Percentiles rank a stretch among this genome's conserved stretches.
These are phyloP conservation scores for Manis javanica DNA, from an alignment of 2,797 vertebrate species.

Conservation along the genomic window DNA sequence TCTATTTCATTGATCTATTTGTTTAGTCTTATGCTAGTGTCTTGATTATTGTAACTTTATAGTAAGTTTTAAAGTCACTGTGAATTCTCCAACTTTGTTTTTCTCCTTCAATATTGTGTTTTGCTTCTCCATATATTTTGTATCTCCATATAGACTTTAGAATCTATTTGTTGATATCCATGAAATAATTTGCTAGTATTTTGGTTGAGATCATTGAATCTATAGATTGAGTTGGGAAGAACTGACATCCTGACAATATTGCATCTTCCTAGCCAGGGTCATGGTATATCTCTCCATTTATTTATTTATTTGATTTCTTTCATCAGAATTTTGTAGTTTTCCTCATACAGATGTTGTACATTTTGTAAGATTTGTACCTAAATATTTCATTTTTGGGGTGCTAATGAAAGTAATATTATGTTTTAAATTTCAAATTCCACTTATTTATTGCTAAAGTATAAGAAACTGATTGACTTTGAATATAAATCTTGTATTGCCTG, in stretches of 20 bases:
- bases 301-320: neutral
- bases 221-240: neutral
- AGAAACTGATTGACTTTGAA: neutral
- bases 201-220: neutral
- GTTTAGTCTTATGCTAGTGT: neutral
- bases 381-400: neutral
- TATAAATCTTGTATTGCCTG: neutral
- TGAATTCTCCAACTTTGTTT: neutral
- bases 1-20: neutral
- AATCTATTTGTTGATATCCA: neutral
- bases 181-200: neutral
- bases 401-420: neutral
- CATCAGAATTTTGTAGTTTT: neutral
- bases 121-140: neutral
- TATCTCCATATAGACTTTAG: neutral
- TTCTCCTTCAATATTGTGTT: neutral
- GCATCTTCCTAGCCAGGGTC: neutral
- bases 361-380: neutral
- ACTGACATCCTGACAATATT: neutral
- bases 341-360: neutral
- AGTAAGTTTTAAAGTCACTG: neutral
- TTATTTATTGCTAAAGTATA: too few relatives aligned
- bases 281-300: neutral
- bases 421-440: neutral
- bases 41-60: neutral